Conservation (phyloP, 1,140 invertebrate species). For the Drosophila teissieri region DNA sequence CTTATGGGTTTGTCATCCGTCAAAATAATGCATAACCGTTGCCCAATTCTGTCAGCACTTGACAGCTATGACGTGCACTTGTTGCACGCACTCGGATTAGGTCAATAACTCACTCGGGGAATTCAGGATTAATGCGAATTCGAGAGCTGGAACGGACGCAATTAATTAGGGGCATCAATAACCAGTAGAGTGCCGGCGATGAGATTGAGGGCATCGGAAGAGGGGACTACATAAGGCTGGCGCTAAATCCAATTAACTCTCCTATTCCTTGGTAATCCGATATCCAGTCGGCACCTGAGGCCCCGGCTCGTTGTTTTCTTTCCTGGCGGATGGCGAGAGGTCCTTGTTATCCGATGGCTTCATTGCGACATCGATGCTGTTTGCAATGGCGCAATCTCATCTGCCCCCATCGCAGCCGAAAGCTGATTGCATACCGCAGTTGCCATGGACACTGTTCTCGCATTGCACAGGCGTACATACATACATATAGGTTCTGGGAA, state of each 20-base stretch:
- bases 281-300: constrained; percentile 39
- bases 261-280: constrained; percentile 44
- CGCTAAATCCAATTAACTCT: constrained; percentile 63
- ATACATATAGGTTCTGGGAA: constrained; percentile 1
- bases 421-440: constrained; percentile 42
- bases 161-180: constrained; percentile 58
- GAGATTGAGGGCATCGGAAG: background rate
- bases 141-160: constrained; percentile 16
- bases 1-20: constrained; percentile 10
- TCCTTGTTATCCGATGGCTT: constrained; percentile 26
- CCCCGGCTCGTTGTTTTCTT: background rate
- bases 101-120: constrained; percentile 6
- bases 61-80: constrained; percentile 47
- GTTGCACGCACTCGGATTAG: constrained; percentile 26
- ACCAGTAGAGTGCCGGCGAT: constrained; percentile 6
- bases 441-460: constrained; percentile 29
- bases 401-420: constrained; percentile 7
- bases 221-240: constrained; percentile 45
- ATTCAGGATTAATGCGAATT: constrained; percentile 30
- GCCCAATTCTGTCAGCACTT: constrained; percentile 13
- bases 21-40: constrained; percentile 34
- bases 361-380: constrained; percentile 52
- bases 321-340: background rate
- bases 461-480: constrained; percentile 35
- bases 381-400: constrained; percentile 49